Percentiles rank a stretch among this genome's conserved stretches.
phyloP scores from a whole-genome alignment of 2,113 vertebrate genomes.

The Platichthys stellatus region DNA sequence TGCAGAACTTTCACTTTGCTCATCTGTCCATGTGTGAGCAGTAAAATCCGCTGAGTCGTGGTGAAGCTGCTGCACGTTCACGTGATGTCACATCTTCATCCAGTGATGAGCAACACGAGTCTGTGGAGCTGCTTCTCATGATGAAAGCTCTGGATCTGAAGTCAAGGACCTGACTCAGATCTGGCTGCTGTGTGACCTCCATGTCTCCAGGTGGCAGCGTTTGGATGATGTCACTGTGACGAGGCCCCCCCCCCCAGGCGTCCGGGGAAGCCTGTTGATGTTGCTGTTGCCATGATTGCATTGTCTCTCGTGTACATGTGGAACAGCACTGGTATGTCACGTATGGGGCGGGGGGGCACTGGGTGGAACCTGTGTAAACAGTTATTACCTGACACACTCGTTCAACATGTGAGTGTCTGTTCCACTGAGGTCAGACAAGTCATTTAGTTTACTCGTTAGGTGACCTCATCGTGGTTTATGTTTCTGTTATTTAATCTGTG shows the following conservation, averaged over 20 bases:
- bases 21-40: too few relatives aligned
- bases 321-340: neutral
- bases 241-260: neutral
- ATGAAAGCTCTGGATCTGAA: too few relatives aligned
- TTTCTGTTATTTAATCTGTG: too few relatives aligned
- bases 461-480: too few relatives aligned
- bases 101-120: conserved; percentile 3
- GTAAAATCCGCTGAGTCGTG: neutral
- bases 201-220: neutral
- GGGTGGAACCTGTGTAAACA: neutral
- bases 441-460: too few relatives aligned
- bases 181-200: neutral
- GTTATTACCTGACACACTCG: too few relatives aligned
- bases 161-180: neutral
- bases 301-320: accelerated
- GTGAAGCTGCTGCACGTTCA: neutral
- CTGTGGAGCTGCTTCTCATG: too few relatives aligned
- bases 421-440: too few relatives aligned
- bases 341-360: neutral
- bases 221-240: neutral
- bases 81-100: neutral
- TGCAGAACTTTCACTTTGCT: too few relatives aligned
- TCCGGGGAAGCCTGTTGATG: conserved; percentile 16
- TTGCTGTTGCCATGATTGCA: conserved; percentile 6
- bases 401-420: neutral